Conservation (phyloP, 2,113 vertebrate genomes). For the Andinoacara biseriatus region DNA sequence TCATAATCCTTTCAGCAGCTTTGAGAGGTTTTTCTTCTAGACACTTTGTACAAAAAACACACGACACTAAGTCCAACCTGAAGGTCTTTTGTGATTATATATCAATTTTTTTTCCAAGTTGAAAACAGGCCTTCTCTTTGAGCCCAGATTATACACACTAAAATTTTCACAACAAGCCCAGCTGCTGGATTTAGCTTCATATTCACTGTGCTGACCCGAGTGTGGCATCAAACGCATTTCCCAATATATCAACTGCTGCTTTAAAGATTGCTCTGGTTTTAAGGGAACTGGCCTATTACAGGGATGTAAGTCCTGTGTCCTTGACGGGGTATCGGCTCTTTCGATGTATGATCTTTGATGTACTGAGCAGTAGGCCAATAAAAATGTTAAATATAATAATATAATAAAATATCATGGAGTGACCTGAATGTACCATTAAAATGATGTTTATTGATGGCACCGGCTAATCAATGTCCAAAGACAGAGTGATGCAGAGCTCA, state of each 20-base stretch:
- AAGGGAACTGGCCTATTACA: no score
- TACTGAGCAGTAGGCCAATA: neutral
- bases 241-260: no score
- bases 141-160: neutral
- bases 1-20: constrained; percentile 5
- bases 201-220: neutral
- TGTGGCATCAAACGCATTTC: neutral
- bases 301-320: neutral
- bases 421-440: neutral
- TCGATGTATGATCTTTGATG: neutral
- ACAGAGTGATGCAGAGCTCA: neutral
- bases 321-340: neutral
- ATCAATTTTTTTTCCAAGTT: neutral
- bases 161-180: neutral
- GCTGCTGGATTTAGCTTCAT: neutral
- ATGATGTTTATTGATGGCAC: neutral
- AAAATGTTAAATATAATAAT: no score
- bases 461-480: neutral
- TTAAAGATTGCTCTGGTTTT: neutral
- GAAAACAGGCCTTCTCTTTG: neutral
- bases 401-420: neutral
- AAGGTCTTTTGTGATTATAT: constrained; percentile 3
- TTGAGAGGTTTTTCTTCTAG: neutral
- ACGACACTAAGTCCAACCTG: neutral
- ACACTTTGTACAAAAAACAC: neutral